These are phyloP conservation scores for Pantherophis guttatus DNA, from an alignment of 2,113 vertebrate species.

Conservation along the genomic window DNA sequence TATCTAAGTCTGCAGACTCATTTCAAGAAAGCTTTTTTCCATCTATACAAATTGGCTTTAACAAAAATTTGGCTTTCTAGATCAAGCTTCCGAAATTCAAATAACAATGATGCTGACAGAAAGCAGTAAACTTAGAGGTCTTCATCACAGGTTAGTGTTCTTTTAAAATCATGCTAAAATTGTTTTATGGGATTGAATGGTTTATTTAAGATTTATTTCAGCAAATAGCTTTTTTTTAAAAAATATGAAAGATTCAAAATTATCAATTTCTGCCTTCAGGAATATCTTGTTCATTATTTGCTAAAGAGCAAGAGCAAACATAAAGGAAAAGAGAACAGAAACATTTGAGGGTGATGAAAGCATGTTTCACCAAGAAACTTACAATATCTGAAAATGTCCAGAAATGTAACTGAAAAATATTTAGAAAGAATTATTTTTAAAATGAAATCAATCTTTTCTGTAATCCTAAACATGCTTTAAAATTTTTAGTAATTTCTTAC, in stretches of 20 bases:
- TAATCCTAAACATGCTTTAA: background rate
- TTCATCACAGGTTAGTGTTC: constrained; percentile 89
- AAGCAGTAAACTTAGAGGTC: constrained; percentile 94
- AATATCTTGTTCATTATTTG: background rate
- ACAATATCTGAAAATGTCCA: background rate
- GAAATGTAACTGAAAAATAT: background rate
- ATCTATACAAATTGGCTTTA: background rate
- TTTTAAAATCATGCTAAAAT: background rate
- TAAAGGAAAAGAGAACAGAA: background rate
- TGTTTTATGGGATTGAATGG: background rate
- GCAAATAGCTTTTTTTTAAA: background rate
- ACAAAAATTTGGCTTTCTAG: constrained; percentile 60
- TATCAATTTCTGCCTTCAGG: background rate
- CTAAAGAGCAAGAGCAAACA: background rate
- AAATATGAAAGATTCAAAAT: background rate
- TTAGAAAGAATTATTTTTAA: background rate
- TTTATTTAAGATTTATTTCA: background rate
- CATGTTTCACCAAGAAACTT: background rate
- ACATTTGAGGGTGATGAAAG: background rate
- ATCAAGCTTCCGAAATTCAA: constrained; percentile 96
- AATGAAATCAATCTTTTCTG: background rate
- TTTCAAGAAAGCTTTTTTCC: background rate
- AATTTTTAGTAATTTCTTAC: background rate
- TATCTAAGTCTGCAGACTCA: background rate
- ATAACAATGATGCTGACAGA: constrained; percentile 99